Evolutionary conservation across 2,113 vertebrate species (phyloP).

Genomic region (Raphicerus campestris): DNA sequence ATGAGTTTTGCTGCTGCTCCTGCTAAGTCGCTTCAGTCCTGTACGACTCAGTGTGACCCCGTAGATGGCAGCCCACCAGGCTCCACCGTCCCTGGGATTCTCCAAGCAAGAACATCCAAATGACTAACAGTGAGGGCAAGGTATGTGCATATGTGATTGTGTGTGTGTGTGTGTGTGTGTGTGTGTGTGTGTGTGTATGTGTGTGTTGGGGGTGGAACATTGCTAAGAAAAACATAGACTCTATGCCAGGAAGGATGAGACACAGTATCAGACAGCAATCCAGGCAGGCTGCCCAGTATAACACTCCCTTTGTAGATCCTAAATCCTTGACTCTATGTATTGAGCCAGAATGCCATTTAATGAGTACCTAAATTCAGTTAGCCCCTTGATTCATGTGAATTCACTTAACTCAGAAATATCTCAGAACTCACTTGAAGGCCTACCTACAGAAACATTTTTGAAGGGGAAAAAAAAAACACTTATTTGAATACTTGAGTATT

Average conservation of each 20-base stretch:
- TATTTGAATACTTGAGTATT: background rate
- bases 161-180: background rate
- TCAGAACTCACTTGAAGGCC: background rate
- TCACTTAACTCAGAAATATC: background rate
- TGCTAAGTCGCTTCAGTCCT: too few species aligned
- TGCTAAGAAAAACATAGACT: background rate
- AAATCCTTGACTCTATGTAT: background rate
- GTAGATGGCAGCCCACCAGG: too few species aligned
- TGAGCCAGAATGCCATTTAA: background rate
- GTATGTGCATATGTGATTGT: background rate
- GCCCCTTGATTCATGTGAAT: background rate
- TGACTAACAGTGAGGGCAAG: background rate
- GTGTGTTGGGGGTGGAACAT: background rate
- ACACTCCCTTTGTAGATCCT: background rate
- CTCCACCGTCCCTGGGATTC: too few species aligned
- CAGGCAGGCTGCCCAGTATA: background rate
- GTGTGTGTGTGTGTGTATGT: background rate
- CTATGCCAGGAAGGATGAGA: background rate
- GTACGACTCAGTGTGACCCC: too few species aligned
- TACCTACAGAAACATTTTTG: background rate
- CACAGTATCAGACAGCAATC: background rate
- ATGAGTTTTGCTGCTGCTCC: background rate
- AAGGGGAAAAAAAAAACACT: background rate
- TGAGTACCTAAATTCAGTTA: background rate
- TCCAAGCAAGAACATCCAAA: background rate